Percentiles rank a stretch among this genome's conserved stretches.
Conservation (phyloP, 2,888 invertebrate species). For the Eledona agricola region DNA sequence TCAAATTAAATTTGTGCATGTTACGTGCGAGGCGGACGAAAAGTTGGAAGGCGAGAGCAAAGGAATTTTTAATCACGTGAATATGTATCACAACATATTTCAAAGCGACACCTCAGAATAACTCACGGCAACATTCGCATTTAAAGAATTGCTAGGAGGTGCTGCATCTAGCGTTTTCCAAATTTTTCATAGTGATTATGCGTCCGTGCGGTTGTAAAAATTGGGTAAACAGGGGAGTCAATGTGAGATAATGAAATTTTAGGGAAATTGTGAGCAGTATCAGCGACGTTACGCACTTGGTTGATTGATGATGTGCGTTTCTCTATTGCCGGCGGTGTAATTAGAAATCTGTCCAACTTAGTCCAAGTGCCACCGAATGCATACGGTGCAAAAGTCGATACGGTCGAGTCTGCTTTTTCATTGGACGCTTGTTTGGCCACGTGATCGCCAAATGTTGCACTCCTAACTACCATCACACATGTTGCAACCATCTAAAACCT, state of each 20-base stretch:
- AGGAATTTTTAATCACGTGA: conserved; percentile 32
- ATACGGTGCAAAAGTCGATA: conserved; percentile 51
- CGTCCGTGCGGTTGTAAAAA: too few relatives aligned
- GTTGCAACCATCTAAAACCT: conserved; percentile 41
- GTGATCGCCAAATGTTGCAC: conserved; percentile 37
- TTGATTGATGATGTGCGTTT: neutral
- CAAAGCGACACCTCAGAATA: conserved; percentile 15
- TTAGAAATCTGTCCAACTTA: conserved; percentile 5
- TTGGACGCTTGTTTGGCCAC: conserved; percentile 45
- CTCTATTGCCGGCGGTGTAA: conserved; percentile 2
- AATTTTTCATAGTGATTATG: too few relatives aligned
- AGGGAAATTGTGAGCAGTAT: too few relatives aligned
- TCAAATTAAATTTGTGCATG: conserved; percentile 44
- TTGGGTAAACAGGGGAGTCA: too few relatives aligned
- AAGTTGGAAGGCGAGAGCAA: conserved; percentile 18
- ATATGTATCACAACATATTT: conserved; percentile 29
- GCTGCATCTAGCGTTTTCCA: too few relatives aligned
- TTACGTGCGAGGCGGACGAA: conserved; percentile 22
- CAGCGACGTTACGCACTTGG: too few relatives aligned
- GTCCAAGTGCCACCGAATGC: conserved; percentile 37
- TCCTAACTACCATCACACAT: conserved; percentile 38
- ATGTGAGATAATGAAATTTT: too few relatives aligned
- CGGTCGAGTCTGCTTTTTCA: conserved; percentile 41
- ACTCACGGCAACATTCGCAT: conserved; percentile 1
- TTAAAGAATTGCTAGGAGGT: conserved; percentile 5